These are phyloP conservation scores for Enteromius mattozi DNA, from an alignment of 2,797 vertebrate genomes.

Conservation along the genomic window DNA sequence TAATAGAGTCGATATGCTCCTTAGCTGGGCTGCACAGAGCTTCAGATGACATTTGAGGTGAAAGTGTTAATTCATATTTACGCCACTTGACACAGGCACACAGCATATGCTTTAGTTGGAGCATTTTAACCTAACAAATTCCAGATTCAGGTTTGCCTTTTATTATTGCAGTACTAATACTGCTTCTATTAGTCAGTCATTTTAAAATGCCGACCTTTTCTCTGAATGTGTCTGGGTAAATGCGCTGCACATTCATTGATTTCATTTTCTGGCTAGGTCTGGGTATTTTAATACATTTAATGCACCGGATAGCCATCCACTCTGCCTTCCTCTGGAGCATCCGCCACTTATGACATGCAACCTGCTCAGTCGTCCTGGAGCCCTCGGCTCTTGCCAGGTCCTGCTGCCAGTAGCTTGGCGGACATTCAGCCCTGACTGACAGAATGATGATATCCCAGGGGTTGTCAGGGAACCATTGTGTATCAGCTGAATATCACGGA, in stretches of 20 bases:
- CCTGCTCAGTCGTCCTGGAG: constrained; percentile 42
- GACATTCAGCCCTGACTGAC: constrained; percentile 47
- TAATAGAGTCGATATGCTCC: constrained; percentile 4
- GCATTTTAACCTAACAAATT: constrained; percentile 19
- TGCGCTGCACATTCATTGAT: background rate
- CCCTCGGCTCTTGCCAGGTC: constrained; percentile 34
- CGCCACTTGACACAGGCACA: constrained; percentile 23
- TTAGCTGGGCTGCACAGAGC: background rate
- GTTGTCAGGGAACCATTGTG: constrained; percentile 48
- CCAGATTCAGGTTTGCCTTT: background rate
- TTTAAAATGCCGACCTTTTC: background rate
- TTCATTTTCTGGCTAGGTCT: constrained; percentile 15
- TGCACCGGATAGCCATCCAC: constrained; percentile 18
- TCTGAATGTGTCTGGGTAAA: background rate
- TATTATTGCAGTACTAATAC: background rate
- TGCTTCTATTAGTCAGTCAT: background rate
- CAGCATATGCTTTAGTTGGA: constrained; percentile 25
- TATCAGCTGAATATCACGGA: constrained; percentile 37
- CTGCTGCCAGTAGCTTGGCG: constrained; percentile 19
- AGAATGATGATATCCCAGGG: constrained; percentile 54
- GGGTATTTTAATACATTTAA: constrained; percentile 51
- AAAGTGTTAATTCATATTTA: constrained; percentile 24
- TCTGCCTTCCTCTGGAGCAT: constrained; percentile 10
- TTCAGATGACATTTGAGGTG: background rate
- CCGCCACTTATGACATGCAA: constrained; percentile 42